Evolutionary conservation across 2,113 vertebrate genomes (phyloP), one percentile per base, ranked within the genome.

Genomic region (Ophthalmolycus amberensis): DNA sequence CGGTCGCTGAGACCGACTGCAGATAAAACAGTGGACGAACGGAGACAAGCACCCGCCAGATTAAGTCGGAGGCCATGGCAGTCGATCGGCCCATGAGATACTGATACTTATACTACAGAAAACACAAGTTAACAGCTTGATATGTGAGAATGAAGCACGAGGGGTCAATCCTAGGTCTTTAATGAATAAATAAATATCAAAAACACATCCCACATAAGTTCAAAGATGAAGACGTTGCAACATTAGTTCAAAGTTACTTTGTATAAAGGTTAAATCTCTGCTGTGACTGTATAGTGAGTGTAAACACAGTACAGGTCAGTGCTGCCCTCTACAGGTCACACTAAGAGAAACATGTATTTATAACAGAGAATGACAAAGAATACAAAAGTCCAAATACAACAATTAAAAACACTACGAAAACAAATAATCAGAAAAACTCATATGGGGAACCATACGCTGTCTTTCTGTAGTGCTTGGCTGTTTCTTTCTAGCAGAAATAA

Each of bases 271-370:
- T 52, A 69, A 63, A 65, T 38, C 38, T 83, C 52, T 71, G 20
- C 79, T 63, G 50, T 16, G 9, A 70, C 42, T n/a, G 59, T 38
- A 22, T 1, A 22, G 4, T n/a, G 10, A 74, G 64, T 22, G 16
- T 1, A 22, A n/a, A 15, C 40, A 44, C 1, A 44, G 6, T 6
- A 40, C 3, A 73, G 20, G 18, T n/a, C 40, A 34, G 73, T 88
- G 78, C 79, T 85, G 77, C 84, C 89, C 79, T 71, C 92, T 88
- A 48, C 20, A 73, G 86, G 67, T 25, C 8, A 85, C 58, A 78
- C 2, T 15, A 29, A 69, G 25, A 64, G 3, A 42, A 34, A 2
- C 7, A 10, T n/a, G 29, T n/a, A 66, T 44, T 40, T 42, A 71
- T 1, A 37, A 50, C 18, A 29, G 8, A 29, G 8, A 44, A 20